These are phyloP conservation scores for Hoplias malabaricus DNA, from an alignment of 2,113 vertebrate genomes.

Conservation along the genomic window DNA sequence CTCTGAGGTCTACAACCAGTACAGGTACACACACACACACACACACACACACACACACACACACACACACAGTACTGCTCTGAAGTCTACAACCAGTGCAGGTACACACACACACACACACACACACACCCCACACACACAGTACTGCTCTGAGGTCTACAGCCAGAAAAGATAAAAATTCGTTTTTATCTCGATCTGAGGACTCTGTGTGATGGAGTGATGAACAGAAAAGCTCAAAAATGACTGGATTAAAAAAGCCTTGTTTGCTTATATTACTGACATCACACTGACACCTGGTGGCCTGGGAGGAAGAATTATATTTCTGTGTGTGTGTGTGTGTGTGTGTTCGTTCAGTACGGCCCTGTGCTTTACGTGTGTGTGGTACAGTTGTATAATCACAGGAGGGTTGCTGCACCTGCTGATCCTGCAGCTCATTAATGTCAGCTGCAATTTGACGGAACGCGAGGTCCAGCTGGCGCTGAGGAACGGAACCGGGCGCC, in stretches of 20 bases:
- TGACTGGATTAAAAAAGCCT: no score
- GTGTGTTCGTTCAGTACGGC: conserved; percentile 76
- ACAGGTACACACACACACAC: conserved; percentile 76
- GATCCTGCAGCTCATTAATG: conserved; percentile 87
- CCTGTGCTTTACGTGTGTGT: conserved; percentile 92
- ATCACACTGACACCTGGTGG: no score
- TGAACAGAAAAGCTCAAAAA: neutral
- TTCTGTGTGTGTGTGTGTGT: conserved; percentile 30
- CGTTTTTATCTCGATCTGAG: no score
- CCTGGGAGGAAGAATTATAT: no score
- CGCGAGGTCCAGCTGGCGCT: conserved; percentile 87
- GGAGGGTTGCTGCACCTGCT: conserved; percentile 88
- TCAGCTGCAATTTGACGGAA: conserved; percentile 94
- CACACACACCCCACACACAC: no score
- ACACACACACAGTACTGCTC: conserved; percentile 72
- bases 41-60: conserved; percentile 1
- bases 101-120: conserved; percentile 67
- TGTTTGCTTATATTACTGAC: no score
- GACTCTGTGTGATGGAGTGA: no score
- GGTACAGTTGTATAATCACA: conserved; percentile 91
- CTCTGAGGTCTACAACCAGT: conserved; percentile 87
- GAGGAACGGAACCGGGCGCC: conserved; percentile 79
- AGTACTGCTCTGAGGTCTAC: conserved; percentile 95
- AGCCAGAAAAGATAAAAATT: conserved; percentile 89
- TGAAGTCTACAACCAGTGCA: conserved; percentile 88